Evolutionary conservation across 2,113 vertebrate genomes (phyloP).

Genomic region (Anhinga anhinga): DNA sequence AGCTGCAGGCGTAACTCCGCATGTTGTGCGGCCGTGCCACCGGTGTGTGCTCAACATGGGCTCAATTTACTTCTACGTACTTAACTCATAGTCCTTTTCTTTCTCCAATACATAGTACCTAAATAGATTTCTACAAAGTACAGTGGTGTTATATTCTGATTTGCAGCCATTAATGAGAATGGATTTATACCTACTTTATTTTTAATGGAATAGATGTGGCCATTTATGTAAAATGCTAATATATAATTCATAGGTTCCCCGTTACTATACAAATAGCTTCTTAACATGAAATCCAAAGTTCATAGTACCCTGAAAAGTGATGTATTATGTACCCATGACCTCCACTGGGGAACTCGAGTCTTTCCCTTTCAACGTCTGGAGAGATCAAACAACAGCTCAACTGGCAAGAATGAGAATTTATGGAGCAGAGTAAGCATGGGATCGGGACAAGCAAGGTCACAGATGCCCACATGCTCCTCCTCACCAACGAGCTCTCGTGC

Average conservation of each 20-base stretch:
- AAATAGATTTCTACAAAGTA: neutral
- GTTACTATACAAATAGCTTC: neutral
- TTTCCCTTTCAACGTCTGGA: neutral
- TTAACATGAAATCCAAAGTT: neutral
- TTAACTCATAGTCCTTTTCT: neutral
- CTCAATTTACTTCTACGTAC: neutral
- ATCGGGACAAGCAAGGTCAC: neutral
- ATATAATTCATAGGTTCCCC: neutral
- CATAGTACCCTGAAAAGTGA: neutral
- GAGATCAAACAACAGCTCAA: neutral
- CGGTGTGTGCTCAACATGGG: accelerated
- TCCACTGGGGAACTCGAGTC: neutral
- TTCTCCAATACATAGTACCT: neutral
- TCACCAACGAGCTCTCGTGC: neutral
- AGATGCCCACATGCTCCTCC: neutral
- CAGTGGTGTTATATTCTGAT: neutral
- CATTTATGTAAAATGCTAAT: neutral
- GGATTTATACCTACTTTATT: neutral
- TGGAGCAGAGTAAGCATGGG: neutral
- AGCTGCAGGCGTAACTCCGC: neutral
- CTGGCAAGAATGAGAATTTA: neutral
- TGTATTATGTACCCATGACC: neutral
- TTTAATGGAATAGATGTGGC: neutral
- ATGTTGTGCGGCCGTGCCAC: neutral
- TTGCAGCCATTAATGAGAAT: neutral